Evolutionary conservation across 2,797 vertebrate genomes (phyloP).

Genomic region (Neopelma chrysocephalum): DNA sequence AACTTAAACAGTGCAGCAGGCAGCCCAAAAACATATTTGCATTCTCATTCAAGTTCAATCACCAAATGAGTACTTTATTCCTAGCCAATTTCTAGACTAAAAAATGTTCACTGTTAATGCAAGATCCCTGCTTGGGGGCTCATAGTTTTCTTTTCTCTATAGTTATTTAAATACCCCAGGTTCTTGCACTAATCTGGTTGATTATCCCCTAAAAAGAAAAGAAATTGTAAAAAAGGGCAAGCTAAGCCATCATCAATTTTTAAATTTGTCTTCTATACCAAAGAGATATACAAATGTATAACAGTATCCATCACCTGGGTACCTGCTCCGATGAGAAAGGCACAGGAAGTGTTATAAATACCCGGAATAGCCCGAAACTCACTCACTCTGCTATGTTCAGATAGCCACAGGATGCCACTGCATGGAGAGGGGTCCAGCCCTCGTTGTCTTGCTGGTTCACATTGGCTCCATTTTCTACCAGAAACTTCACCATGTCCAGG

Average conservation of each 20-base stretch:
- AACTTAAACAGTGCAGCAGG: not conserved
- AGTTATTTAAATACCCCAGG: not conserved
- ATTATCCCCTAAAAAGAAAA: not conserved
- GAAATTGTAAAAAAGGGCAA: not conserved
- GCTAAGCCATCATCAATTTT: not conserved
- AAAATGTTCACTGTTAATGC: not conserved
- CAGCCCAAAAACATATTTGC: not conserved
- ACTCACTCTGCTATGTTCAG: slow-evolving; percentile 84
- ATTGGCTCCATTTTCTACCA: slow-evolving; percentile 78
- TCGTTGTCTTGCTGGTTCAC: slow-evolving; percentile 81
- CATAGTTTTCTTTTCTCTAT: not conserved
- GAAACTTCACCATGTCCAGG: slow-evolving; percentile 82
- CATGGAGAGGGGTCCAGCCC: slow-evolving; percentile 82
- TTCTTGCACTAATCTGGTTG: not conserved
- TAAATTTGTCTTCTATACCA: not conserved
- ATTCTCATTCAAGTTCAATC: not conserved
- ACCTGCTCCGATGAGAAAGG: not conserved
- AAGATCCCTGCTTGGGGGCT: not conserved
- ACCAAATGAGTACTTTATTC: not conserved
- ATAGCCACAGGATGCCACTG: slow-evolving; percentile 80
- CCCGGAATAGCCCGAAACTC: slow-evolving; percentile 20
- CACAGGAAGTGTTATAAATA: not conserved
- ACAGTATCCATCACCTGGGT: not conserved
- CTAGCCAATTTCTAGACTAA: not conserved
- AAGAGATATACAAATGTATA: too few relatives aligned